These are phyloP conservation scores for Acleris literana DNA, from an alignment of 2,888 invertebrate species.

Conservation along the genomic window DNA sequence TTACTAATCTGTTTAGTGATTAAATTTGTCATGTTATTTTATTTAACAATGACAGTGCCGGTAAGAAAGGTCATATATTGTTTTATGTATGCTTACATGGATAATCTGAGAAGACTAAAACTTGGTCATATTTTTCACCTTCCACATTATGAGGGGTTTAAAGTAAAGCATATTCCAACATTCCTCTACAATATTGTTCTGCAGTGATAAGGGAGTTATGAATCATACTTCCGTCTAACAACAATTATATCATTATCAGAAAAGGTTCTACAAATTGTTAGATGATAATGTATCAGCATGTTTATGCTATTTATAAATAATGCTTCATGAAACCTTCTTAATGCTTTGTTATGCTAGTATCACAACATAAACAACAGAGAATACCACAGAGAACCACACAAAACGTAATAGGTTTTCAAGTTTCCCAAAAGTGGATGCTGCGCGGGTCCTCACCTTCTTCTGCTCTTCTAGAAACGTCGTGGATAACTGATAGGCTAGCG, in stretches of 20 bases:
- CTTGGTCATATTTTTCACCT: no score
- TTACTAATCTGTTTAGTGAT: no score
- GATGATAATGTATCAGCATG: not conserved
- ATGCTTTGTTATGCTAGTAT: not conserved
- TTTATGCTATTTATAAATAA: not conserved
- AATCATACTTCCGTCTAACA: slow-evolving; percentile 1
- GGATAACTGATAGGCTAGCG: slow-evolving; percentile 73
- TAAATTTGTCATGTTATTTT: no score
- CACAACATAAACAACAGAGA: slow-evolving; percentile 1
- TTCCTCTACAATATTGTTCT: slow-evolving; percentile 8
- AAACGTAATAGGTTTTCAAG: not conserved
- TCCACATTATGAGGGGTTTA: not conserved
- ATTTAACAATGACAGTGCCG: no score
- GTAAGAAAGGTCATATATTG: no score
- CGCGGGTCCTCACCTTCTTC: slow-evolving; percentile 50
- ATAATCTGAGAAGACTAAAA: no score
- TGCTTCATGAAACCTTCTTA: not conserved
- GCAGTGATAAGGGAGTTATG: slow-evolving; percentile 12
- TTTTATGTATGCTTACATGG: no score
- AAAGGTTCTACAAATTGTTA: not conserved
- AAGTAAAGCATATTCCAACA: not conserved
- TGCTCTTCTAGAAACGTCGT: slow-evolving; percentile 73
- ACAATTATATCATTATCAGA: not conserved
- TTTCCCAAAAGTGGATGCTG: not conserved
- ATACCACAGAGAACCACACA: slow-evolving; percentile 15